Evolutionary conservation across 2,888 invertebrate species (phyloP).

Genomic region (Ophion obscuratus): DNA sequence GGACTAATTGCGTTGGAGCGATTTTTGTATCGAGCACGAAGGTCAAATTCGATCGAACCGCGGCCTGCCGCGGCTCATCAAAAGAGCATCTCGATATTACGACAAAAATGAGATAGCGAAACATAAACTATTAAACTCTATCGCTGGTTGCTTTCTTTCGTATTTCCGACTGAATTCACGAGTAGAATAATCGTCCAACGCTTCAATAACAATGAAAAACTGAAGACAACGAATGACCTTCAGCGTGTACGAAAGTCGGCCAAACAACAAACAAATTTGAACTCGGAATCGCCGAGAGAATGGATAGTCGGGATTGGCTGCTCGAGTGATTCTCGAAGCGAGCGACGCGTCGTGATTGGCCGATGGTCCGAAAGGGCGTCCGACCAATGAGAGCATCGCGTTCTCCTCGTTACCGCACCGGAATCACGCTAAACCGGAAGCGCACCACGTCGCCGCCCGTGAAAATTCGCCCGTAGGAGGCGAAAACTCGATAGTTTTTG

Average conservation of each 20-base stretch:
- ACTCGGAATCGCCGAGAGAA: neutral
- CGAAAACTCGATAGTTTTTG: conserved; percentile 67
- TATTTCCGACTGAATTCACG: neutral
- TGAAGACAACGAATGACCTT: conserved; percentile 24
- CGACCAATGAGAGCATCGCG: conserved; percentile 5
- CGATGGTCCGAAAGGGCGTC: neutral
- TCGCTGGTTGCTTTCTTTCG: neutral
- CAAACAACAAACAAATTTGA: conserved; percentile 46
- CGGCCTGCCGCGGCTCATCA: neutral
- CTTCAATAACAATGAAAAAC: neutral
- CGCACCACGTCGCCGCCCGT: conserved; percentile 23
- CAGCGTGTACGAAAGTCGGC: neutral
- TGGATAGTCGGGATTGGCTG: neutral
- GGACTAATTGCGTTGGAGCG: neutral
- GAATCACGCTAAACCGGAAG: conserved; percentile 1
- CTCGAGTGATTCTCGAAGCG: neutral
- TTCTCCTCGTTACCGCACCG: neutral
- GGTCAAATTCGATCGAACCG: neutral
- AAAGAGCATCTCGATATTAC: neutral
- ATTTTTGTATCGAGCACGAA: neutral
- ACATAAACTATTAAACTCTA: neutral
- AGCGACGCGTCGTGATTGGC: conserved; percentile 8
- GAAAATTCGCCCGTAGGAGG: conserved; percentile 21
- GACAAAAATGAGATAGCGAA: neutral
- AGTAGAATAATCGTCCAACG: neutral